Evolutionary conservation across 2,797 vertebrate species (phyloP).

Genomic region (Arctocebus calabarensis): DNA sequence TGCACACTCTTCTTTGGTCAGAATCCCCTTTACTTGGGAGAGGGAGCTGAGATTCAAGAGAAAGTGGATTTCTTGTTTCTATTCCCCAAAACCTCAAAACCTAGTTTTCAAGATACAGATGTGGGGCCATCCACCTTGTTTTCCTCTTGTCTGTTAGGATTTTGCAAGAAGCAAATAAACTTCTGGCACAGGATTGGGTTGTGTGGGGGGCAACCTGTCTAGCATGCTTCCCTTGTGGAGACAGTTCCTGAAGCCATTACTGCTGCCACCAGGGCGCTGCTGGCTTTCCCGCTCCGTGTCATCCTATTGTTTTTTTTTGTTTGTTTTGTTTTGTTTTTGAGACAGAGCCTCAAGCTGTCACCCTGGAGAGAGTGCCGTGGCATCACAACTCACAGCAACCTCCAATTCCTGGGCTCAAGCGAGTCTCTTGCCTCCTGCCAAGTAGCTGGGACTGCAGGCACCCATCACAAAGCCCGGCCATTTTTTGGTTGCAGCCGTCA

Average conservation of each 20-base stretch:
- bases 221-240: fast-evolving
- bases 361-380: too few species aligned
- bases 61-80: constrained; percentile 29
- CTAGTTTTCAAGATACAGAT: background rate
- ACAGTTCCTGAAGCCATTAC: background rate
- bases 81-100: background rate
- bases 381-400: too few species aligned
- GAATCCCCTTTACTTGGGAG: background rate
- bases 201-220: fast-evolving
- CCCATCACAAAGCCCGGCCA: too few species aligned
- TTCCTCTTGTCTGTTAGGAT: background rate
- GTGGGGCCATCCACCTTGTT: background rate
- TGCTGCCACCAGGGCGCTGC: background rate
- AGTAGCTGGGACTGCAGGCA: too few species aligned
- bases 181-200: background rate
- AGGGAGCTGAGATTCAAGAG: background rate
- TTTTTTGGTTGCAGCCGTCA: too few species aligned
- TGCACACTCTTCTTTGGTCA: background rate
- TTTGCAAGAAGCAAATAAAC: background rate
- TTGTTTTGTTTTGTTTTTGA: too few species aligned
- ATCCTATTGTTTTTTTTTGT: background rate
- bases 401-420: too few species aligned
- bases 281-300: background rate
- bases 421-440: too few species aligned
- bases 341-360: too few species aligned